Evolutionary conservation across 2,888 invertebrate species (phyloP).

Genomic region (Phanerotoma sp.): DNA sequence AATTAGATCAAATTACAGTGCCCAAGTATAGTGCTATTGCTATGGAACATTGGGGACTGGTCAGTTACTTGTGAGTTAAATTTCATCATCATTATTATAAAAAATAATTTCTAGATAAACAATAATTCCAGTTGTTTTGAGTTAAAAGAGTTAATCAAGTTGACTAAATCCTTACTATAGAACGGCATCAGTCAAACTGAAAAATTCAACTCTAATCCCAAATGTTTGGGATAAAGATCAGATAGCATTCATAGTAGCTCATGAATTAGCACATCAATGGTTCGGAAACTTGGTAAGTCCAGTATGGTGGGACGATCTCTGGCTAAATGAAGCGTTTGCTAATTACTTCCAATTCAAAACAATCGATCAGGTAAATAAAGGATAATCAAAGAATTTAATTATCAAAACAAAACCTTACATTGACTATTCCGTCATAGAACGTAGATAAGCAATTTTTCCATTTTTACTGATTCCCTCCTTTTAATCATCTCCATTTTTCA

Average conservation of each 20-base stretch:
- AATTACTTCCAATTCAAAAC: slow-evolving; percentile 35
- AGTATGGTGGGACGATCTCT: slow-evolving; percentile 29
- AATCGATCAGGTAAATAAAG: slow-evolving; percentile 45
- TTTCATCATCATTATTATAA: too few relatives aligned
- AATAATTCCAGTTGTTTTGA: too few relatives aligned
- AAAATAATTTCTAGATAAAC: too few relatives aligned
- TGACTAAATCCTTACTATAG: background rate
- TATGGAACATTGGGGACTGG: slow-evolving; percentile 91
- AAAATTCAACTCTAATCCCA: background rate
- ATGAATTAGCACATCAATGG: slow-evolving; percentile 29
- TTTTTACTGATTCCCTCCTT: too few relatives aligned
- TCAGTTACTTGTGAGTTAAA: slow-evolving; percentile 66
- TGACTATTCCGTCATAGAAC: too few relatives aligned
- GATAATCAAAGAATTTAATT: too few relatives aligned
- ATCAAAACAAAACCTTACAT: too few relatives aligned
- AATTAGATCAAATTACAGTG: slow-evolving; percentile 85
- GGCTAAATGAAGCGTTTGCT: slow-evolving; percentile 31
- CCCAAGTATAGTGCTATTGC: slow-evolving; percentile 85
- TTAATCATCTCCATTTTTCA: too few relatives aligned
- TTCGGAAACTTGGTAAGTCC: slow-evolving; percentile 30
- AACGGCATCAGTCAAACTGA: background rate
- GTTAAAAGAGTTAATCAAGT: too few relatives aligned
- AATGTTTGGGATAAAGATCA: background rate
- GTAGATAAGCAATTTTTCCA: too few relatives aligned
- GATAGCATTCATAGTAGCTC: slow-evolving; percentile 13